Base-by-base conservation (phyloP, 2,113 vertebrate species). In the Myiagra hebetior region DNA sequence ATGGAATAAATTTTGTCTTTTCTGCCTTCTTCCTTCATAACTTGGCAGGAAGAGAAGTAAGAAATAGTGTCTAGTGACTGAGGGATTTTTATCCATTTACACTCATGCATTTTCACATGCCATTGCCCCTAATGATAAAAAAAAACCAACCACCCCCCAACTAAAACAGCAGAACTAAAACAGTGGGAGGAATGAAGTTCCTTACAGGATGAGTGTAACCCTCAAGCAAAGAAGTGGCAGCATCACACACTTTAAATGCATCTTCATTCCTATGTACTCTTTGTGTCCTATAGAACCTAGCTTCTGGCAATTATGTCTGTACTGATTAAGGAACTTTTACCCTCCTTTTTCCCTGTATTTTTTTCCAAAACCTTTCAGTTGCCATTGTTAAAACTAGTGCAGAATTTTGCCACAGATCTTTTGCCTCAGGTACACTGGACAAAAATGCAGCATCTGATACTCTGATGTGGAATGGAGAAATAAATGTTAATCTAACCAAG, bases 181-280 rank as follows among this genome's bases (percentile, higher is more conserved):
- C 31, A 64, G 37, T 63, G 56, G 77, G 70, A 68, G 30, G 49
- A 52, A 46, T 83, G 37, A 87, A 91, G 60, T 67, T 65, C 33
- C 42, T 79, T 69, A 59, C 1, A 14, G 28, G 49, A 85, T 0
- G 14, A 91, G 73, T 23, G 30, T 28, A 94, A 86, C 60, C 56
- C 87, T 69, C 56, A 73, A 55, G 65, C 64, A 80, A 92, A 46
- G 60, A 50, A 83, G 80, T 83, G 39, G 39, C 75, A 87, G 37
- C 84, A 79, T 37, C 67, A 90, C n/a, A 60, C 59, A 68, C 75
- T 96, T 96, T 90, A 96, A 98, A 96, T 89, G 53, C 74, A 73
- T 87, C 81, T 74, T 82, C 93, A 90, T 78, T 87, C 84, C 85
- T 72, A 11, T 31, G 19, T 63, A 49, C 24, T n/a, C 59, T 39